Base-by-base conservation (phyloP, 2,113 vertebrate genomes). In the Onychostoma macrolepis region DNA sequence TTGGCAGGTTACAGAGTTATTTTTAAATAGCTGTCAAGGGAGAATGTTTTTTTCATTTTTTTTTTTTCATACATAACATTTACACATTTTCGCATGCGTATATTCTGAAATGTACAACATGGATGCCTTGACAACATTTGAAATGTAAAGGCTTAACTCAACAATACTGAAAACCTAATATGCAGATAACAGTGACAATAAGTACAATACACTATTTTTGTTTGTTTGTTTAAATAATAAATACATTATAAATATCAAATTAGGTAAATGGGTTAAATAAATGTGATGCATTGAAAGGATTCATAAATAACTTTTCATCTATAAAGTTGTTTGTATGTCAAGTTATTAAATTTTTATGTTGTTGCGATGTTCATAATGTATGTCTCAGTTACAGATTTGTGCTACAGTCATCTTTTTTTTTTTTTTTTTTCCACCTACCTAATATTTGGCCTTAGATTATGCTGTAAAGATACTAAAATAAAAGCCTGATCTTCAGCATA, bases 401-500 rank as follows among this genome's bases (percentile, higher is more conserved):
- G 30, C 30, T 33, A 71, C 13, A 36, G 13, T 8, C 17, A 28
- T 2, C 63, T n/a, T n/a, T n/a, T n/a, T n/a, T n/a, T n/a, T n/a
- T n/a, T n/a, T n/a, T n/a, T n/a, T 28, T 6, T 17, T 67, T 1
- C 75, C 26, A 50, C 13, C 5, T 19, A 28, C 24, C 0, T 12
- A 58, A 61, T 79, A 56, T 43, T 65, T 65, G 4, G 3, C 15
- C 21, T 45, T 28, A 81, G 33, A 63, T 26, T 28, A 48, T 12
- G 26, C 4, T 30, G 28, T n/a, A 45, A 65, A 65, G 4, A 82
- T 45, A 21, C 17, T 45, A 7, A 81, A 15, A 10, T n/a, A 28
- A 21, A 10, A 30, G 85, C 53, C 65, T 71, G 28, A 85, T 76
- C 26, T 67, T 77, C 33, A 79, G 13, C 11, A n/a, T n/a, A n/a